Base-by-base conservation (phyloP, 2,888 invertebrate genomes). In the Macaria notata region DNA sequence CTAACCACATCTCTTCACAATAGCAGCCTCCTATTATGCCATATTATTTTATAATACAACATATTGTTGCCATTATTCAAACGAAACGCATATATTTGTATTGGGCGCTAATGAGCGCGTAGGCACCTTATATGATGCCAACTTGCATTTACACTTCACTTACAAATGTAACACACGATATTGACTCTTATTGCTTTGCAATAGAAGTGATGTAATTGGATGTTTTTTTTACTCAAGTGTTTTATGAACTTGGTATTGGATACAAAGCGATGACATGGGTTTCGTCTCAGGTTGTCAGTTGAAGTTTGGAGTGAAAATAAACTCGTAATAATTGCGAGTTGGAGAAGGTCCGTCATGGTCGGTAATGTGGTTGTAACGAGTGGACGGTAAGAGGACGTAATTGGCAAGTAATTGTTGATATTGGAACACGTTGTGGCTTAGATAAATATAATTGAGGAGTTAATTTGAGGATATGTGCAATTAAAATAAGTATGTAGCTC, bases 21-120 rank as follows among this genome's bases (percentile, higher is more conserved):
- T 41, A 41, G 8, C 8, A 85, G 71, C 77, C 31, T 41, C 80
- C 79, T 84, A 88, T 88, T 87, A 88, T 85, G 76, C 64, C 76
- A 81, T 86, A 87, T 88, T 88, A 89, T 89, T 88, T 85, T 85
- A 88, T 86, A 51, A 88, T 86, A 51, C 30, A 9, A 36, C 86
- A 59, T 45, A 88, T 85, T 86, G 87, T 88, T 86, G 84, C 85
- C 80, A 82, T 78, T 76, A 64, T 73, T 85, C 83, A 82, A 36
- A 83, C 79, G 76, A 75, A 73, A 75, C 77, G 76, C 70, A 67
- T 69, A 83, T 86, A 81, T 83, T 78, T 79, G 79, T 81, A 79
- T 81, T 83, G 81, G 79, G 79, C 85, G 81, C 84, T 90, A 90
- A 89, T 88, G 89, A 90, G 84, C 84, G 83, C 85, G 87, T 87